Base-by-base conservation (phyloP, 1,140 invertebrate species). In the Formica selysi region DNA sequence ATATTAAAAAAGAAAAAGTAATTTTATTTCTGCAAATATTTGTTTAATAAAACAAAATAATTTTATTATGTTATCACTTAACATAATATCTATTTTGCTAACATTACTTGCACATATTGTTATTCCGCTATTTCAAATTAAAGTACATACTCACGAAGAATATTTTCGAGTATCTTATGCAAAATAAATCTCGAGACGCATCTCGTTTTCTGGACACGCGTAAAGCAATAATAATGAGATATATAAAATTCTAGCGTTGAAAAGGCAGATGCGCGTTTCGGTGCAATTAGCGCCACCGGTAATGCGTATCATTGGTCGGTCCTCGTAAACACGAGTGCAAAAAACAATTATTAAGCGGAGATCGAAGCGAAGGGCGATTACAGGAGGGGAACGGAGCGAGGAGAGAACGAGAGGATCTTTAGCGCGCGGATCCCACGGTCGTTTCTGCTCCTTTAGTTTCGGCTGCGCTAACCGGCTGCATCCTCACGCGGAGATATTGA, bases 261-360 rank as follows among this genome's bases (percentile, higher is more conserved):
- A 54, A 26, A n/a, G 83, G 84, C 36, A 65, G 76, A 61, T 41
- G 73, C 41, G 11, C 44, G 19, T 38, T 36, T 19, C 62, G 26
- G 88, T 61, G 78, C 87, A 87, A 89, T 79, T 85, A 90, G 38
- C 76, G 74, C 73, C 74, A 90, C 84, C 44, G 62, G 85, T 90
- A 89, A 90, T 87, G 88, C 88, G 89, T 89, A 90, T 89, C 88
- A 90, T 90, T 90, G 88, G 85, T 73, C 65, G 67, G 73, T 89
- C 84, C 78, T 90, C 88, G 79, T 90, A 90, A 90, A 90, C 85
- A 89, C 67, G 85, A 73, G 76, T 61, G 73, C 85, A 90, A 89
- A 90, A 90, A 90, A 90, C 88, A 90, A 90, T 90, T 89, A 90
- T 90, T 89, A 89, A 90, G 88, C 78, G 78, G 73, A 87, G 88